Evolutionary conservation across 1,140 invertebrate genomes (phyloP).

Genomic region (Bombus superbus): DNA sequence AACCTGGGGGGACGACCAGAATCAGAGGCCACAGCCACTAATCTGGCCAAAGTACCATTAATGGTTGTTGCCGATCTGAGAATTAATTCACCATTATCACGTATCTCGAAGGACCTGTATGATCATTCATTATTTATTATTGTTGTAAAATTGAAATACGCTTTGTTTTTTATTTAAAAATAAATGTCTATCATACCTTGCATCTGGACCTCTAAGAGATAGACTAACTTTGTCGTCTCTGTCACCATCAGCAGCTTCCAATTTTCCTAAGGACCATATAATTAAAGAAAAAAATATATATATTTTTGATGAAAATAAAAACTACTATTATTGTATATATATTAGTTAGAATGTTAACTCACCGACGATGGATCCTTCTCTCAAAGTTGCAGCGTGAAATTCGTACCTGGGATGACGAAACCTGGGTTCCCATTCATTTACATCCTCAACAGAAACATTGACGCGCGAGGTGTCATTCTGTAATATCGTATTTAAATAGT

Average conservation of each 20-base stretch:
- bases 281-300: background rate
- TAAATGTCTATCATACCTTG: constrained; percentile 81
- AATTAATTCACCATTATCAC: constrained; percentile 83
- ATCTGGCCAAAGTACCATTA: constrained; percentile 84
- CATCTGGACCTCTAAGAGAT: constrained; percentile 88
- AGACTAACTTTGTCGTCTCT: constrained; percentile 88
- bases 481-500: constrained; percentile 58
- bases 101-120: constrained; percentile 82
- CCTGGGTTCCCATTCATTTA: constrained; percentile 96
- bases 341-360: constrained; percentile 59
- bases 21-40: constrained; percentile 92
- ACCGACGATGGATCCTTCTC: constrained; percentile 79
- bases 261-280: constrained; percentile 82
- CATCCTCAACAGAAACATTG: constrained; percentile 92
- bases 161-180: background rate
- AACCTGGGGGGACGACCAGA: constrained; percentile 89
- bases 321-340: background rate
- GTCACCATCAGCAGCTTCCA: constrained; percentile 92
- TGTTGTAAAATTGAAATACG: background rate
- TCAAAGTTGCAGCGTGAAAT: constrained; percentile 85
- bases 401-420: constrained; percentile 94
- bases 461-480: constrained; percentile 91
- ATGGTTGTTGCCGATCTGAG: constrained; percentile 83
- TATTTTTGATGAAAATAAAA: background rate
- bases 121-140: background rate